These are phyloP conservation scores for Amblyornis subalaris DNA, from an alignment of 2,113 vertebrate species.

Conservation along the genomic window DNA sequence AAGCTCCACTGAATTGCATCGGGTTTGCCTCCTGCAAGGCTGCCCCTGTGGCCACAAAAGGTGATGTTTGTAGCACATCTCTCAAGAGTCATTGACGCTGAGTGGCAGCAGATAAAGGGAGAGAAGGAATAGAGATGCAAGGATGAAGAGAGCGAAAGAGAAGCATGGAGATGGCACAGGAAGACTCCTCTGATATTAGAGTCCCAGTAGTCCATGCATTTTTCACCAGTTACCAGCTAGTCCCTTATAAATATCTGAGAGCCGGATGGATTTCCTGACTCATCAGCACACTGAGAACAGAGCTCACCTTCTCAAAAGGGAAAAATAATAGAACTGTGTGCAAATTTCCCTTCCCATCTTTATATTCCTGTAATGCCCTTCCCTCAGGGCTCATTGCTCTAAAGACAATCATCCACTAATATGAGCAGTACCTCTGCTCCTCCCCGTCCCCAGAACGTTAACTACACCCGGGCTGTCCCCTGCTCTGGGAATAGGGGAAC, in stretches of 20 bases:
- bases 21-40: neutral
- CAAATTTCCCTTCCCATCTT: constrained; percentile 50
- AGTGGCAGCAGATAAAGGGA: neutral
- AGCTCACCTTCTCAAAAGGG: constrained; percentile 57
- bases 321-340: constrained; percentile 50
- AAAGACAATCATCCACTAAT: constrained; percentile 54
- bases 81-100: neutral
- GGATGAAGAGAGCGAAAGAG: neutral
- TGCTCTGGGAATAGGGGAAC: constrained; percentile 20
- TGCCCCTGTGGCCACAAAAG: neutral
- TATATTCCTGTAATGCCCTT: constrained; percentile 61
- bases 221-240: constrained; percentile 58
- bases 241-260: constrained; percentile 62
- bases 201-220: constrained; percentile 43
- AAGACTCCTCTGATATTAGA: constrained; percentile 21
- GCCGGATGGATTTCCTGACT: constrained; percentile 54
- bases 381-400: constrained; percentile 63
- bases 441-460: neutral
- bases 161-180: neutral
- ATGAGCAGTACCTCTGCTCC: neutral
- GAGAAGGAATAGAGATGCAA: neutral
- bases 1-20: neutral
- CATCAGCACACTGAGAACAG: constrained; percentile 38
- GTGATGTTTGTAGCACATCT: neutral
- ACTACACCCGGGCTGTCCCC: constrained; percentile 15